Evolutionary conservation across 2,797 vertebrate species (phyloP).

Genomic region (Enteromius paludinosus): DNA sequence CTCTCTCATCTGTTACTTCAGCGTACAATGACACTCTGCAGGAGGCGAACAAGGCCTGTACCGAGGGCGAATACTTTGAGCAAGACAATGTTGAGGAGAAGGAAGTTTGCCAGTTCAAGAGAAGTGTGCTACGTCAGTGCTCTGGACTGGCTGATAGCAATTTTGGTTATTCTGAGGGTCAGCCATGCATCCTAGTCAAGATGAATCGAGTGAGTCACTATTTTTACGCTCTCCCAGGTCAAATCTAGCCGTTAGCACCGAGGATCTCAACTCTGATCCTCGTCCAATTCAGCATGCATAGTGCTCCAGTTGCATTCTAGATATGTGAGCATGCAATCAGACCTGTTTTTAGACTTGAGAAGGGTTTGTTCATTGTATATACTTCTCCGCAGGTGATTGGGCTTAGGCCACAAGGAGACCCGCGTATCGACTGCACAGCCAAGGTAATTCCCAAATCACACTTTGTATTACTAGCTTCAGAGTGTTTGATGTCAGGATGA

Average conservation of each 20-base stretch:
- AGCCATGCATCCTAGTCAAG: slow-evolving; percentile 90
- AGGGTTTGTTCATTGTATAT: slow-evolving; percentile 44
- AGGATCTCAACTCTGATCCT: not conserved
- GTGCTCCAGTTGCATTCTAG: not conserved
- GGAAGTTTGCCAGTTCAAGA: slow-evolving; percentile 85
- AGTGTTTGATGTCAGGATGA: not conserved
- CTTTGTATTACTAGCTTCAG: not conserved
- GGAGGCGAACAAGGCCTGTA: slow-evolving; percentile 79
- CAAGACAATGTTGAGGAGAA: slow-evolving; percentile 75
- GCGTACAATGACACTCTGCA: slow-evolving; percentile 85
- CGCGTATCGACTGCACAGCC: slow-evolving; percentile 80
- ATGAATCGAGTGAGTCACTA: slow-evolving; percentile 89
- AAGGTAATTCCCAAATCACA: slow-evolving; percentile 79
- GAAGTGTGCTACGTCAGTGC: slow-evolving; percentile 79
- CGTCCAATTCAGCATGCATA: not conserved
- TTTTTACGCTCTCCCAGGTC: not conserved
- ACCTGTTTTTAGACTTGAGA: not conserved
- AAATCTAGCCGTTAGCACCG: not conserved
- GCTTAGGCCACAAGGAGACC: slow-evolving; percentile 84
- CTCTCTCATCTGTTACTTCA: slow-evolving; percentile 62
- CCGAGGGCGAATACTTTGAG: slow-evolving; percentile 74
- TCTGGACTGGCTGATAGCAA: slow-evolving; percentile 81
- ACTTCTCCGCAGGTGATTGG: slow-evolving; percentile 84
- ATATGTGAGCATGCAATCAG: not conserved
- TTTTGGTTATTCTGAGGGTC: slow-evolving; percentile 86